Evolutionary conservation across 2,888 invertebrate species (phyloP), one percentile per base, ranked within the genome.

Genomic region (Apodemia mormo): DNA sequence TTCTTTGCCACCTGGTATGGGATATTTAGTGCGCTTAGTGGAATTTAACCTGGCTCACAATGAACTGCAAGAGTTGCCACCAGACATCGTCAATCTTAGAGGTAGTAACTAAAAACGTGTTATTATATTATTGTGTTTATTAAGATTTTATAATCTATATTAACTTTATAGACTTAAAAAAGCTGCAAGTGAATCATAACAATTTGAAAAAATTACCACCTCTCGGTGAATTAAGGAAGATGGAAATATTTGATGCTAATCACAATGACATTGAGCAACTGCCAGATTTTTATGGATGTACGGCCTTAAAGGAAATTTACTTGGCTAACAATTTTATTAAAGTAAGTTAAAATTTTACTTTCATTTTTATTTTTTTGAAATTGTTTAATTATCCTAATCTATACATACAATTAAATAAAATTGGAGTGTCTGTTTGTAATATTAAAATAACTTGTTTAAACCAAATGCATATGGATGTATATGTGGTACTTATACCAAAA

Each of bases 241-340:
- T 97, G 85, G 96, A 96, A 84, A 93, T 95, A 72, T 86, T 98
- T 37, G 96, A 97, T 81, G 95, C 97, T 5, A 96, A 97, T 79
- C 96, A 97, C 82, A 98, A 98, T 88, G 95, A 97, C 80, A 95
- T 98, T 76, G 90, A 94, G 75, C 90, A 90, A 73, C 88, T 98
- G 72, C 98, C 98, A 0, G 95, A 96, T 80, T 95, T 97, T 74
- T 95, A 94, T 77, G 96, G 96, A 67, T 98, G 97, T 83, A 94
- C 94, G 67, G 94, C 95, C 66, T 88, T 98, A 14, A 96, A 96
- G 87, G 97, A 98, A 88, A 88, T 98, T 69, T 96, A 97, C 87
- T 93, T 97, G 79, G 96, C 97, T 68, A 97, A 97, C 85, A 98
- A 98, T 92, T 95, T 90, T 77, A 96, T 98, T 71, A 94, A 94